These are phyloP conservation scores for Maconellicoccus hirsutus DNA, from an alignment of 1,140 invertebrate species.

Conservation along the genomic window DNA sequence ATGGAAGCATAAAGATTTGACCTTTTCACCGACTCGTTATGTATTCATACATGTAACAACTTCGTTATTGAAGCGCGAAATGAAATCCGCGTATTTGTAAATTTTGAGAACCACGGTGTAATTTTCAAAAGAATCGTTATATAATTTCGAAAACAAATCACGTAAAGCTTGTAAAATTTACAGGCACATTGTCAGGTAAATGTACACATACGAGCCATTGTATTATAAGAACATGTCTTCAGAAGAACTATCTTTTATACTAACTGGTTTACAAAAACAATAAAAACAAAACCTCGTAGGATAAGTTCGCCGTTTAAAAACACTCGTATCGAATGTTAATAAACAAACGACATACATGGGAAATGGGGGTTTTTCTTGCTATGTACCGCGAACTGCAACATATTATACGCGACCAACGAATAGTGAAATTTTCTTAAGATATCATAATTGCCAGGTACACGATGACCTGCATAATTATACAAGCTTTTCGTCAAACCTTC, in stretches of 20 bases:
- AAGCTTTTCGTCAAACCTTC: too few species aligned
- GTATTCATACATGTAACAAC: neutral
- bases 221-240: neutral
- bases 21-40: neutral
- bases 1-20: neutral
- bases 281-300: neutral
- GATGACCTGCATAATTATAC: too few species aligned
- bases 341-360: neutral
- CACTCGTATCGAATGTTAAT: neutral
- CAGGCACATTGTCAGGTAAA: constrained; percentile 3
- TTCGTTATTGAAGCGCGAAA: neutral
- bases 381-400: too few species aligned
- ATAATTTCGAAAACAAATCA: neutral
- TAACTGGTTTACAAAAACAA: constrained; percentile 1
- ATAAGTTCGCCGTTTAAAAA: neutral
- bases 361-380: neutral
- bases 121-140: neutral
- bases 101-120: neutral
- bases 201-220: neutral
- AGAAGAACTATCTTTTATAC: neutral
- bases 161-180: neutral
- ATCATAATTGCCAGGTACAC: too few species aligned
- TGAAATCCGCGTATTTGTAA: neutral
- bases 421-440: too few species aligned
- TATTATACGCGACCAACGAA: too few species aligned